phyloP scores from a whole-genome alignment of 2,888 invertebrate genomes.

The Brachyptera risi region DNA sequence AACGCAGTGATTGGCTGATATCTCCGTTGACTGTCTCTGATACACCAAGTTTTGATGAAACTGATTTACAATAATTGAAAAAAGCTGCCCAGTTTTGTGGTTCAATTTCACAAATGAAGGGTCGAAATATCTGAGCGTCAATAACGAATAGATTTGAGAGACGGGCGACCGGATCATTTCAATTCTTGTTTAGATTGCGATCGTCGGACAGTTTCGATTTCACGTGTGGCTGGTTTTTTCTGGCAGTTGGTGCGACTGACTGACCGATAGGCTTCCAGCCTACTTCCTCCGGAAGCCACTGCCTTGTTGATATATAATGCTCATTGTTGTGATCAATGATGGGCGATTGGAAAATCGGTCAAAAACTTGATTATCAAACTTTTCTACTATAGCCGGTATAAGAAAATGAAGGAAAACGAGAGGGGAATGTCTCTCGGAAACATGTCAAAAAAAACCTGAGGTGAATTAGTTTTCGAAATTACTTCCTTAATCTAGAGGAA shows the following conservation, averaged over 20 bases:
- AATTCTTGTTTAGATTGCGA: slow-evolving; percentile 9
- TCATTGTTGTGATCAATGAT: slow-evolving; percentile 12
- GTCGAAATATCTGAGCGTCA: too few species aligned
- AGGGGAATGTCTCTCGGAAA: not conserved
- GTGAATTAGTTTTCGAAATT: not conserved
- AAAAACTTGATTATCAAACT: slow-evolving; percentile 19
- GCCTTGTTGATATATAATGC: slow-evolving; percentile 2
- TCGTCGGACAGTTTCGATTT: slow-evolving; percentile 20
- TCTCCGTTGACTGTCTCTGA: too few species aligned
- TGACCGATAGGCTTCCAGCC: not conserved
- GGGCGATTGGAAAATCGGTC: slow-evolving; percentile 14
- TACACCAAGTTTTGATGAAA: too few species aligned
- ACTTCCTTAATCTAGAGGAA: slow-evolving; percentile 26
- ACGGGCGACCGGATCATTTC: too few species aligned
- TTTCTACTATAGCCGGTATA: not conserved
- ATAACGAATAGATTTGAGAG: too few species aligned
- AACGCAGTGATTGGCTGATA: too few species aligned
- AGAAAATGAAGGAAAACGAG: not conserved
- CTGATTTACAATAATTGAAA: too few species aligned
- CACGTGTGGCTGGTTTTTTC: slow-evolving; percentile 15
- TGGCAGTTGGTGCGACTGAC: slow-evolving; percentile 6
- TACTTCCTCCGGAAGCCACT: not conserved
- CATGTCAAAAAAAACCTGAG: not conserved
- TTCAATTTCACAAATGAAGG: too few species aligned
- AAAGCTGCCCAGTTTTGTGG: too few species aligned